Evolutionary conservation across 2,113 vertebrate genomes (phyloP).

Genomic region (Odontesthes bonariensis): DNA sequence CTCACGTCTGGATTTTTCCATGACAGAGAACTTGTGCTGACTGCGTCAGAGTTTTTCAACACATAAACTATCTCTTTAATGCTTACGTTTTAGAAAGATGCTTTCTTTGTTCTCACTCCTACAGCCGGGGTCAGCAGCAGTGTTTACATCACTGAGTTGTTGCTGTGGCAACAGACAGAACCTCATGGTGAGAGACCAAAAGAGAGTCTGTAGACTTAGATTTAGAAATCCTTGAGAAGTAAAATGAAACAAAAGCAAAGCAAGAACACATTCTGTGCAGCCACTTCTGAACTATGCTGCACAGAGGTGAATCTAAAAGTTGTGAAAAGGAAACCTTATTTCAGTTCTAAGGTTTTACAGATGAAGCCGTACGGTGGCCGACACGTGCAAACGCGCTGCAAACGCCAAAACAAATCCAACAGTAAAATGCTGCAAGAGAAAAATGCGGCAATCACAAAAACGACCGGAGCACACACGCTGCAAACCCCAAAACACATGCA

Average conservation of each 20-base stretch:
- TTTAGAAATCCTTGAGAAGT: slow-evolving; percentile 40
- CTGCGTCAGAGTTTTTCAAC: slow-evolving; percentile 69
- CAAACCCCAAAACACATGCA: no score
- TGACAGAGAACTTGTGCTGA: slow-evolving; percentile 40
- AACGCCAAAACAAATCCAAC: no score
- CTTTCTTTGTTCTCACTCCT: slow-evolving; percentile 70
- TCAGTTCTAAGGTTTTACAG: no score
- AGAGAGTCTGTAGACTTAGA: slow-evolving; percentile 31
- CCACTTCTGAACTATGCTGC: no score
- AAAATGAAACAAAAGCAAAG: slow-evolving; percentile 18
- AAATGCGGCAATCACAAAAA: no score
- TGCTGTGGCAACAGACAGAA: slow-evolving; percentile 65
- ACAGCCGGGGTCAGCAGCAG: slow-evolving; percentile 29
- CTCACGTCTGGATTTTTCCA: slow-evolving; percentile 24
- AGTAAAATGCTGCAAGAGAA: no score
- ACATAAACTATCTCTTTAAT: slow-evolving; percentile 62
- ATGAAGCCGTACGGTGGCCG: no score
- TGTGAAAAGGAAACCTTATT: no score
- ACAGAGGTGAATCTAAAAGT: no score
- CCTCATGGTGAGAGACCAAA: slow-evolving; percentile 17
- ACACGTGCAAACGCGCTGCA: no score
- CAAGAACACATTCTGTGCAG: background rate
- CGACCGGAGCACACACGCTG: no score
- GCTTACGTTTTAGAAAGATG: slow-evolving; percentile 61
- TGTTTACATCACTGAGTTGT: slow-evolving; percentile 74